Evolutionary conservation across 2,113 vertebrate species (phyloP).

Genomic region (human): DNA sequence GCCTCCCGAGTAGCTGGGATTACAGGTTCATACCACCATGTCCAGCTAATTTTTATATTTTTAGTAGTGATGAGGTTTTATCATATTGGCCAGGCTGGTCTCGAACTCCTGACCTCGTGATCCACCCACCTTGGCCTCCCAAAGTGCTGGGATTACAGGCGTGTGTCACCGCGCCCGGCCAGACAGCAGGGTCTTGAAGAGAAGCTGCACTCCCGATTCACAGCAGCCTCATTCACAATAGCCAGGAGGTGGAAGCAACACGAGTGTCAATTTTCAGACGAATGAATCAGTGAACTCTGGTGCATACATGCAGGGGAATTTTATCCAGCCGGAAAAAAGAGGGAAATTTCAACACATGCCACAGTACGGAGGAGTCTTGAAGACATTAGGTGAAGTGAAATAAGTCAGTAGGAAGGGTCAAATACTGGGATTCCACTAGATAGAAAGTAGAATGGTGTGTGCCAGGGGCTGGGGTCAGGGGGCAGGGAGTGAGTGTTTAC

Average conservation of each 20-base stretch:
- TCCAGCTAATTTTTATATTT: too few relatives aligned
- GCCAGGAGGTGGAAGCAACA: not conserved
- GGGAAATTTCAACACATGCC: not conserved
- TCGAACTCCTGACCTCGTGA: too few relatives aligned
- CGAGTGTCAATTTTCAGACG: rapidly evolving
- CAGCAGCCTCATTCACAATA: rapidly evolving
- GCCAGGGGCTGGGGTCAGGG: not conserved
- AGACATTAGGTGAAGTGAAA: not conserved
- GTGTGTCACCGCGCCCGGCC: too few relatives aligned
- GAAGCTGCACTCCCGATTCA: not conserved
- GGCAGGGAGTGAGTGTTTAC: not conserved
- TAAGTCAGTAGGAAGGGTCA: not conserved
- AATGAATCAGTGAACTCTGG: rapidly evolving
- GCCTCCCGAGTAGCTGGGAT: too few relatives aligned
- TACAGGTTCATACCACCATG: too few relatives aligned
- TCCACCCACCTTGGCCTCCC: too few relatives aligned
- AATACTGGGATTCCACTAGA: not conserved
- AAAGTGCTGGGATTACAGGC: too few relatives aligned
- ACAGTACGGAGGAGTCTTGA: rapidly evolving
- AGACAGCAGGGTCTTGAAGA: too few relatives aligned
- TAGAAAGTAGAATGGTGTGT: not conserved
- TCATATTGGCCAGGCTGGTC: too few relatives aligned
- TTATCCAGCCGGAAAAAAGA: not conserved
- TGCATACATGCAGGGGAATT: rapidly evolving
- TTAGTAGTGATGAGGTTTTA: too few relatives aligned